Conservation (phyloP, 2,888 invertebrate genomes). For the Cephonodes hylas region DNA sequence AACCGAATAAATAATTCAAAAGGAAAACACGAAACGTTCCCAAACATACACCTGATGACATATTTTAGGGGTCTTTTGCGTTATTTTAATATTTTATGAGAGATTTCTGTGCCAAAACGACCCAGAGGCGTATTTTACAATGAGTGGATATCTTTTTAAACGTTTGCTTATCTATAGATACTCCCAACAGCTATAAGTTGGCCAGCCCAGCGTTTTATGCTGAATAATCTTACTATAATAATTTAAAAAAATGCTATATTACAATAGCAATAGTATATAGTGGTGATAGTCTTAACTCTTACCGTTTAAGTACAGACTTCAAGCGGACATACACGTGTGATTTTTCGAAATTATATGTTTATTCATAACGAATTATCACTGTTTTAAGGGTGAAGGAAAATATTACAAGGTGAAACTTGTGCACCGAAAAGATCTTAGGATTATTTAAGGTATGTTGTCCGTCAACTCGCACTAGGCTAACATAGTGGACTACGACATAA, state of each 20-base stretch:
- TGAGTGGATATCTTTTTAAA: background rate
- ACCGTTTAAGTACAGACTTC: no score
- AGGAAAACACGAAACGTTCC: constrained; percentile 5
- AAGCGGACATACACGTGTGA: no score
- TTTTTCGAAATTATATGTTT: background rate
- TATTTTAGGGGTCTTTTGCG: constrained; percentile 2
- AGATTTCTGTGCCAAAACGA: background rate
- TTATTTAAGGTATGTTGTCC: background rate
- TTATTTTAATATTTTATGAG: constrained; percentile 15
- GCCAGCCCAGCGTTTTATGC: no score
- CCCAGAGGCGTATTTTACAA: background rate
- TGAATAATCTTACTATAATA: no score
- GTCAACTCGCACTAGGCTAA: background rate
- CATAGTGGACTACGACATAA: background rate
- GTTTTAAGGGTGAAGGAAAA: background rate
- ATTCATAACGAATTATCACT: background rate
- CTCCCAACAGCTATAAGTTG: no score
- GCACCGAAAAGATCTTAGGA: background rate
- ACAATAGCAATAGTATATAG: no score
- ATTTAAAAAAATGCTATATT: no score
- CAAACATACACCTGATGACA: constrained; percentile 2
- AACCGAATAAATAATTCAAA: constrained; percentile 11
- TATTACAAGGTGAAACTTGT: background rate
- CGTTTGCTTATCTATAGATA: no score
- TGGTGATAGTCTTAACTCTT: no score